phyloP scores from a whole-genome alignment of 2,888 invertebrate genomes.

The Perizoma affinitatum region DNA sequence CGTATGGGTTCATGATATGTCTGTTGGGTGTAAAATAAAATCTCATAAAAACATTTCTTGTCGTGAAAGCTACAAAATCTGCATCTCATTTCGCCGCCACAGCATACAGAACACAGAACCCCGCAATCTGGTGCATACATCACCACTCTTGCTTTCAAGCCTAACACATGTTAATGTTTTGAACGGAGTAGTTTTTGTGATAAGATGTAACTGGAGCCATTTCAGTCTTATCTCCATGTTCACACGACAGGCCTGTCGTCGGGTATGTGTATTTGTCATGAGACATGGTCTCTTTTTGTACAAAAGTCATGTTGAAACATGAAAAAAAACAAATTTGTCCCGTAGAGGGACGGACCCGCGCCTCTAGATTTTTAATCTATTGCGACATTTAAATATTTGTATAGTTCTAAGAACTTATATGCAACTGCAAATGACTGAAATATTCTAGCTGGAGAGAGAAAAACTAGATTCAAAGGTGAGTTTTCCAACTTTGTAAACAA shows the following conservation, averaged over 20 bases:
- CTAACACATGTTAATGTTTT: conserved; percentile 50
- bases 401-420: background rate
- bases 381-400: too few relatives aligned
- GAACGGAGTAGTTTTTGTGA: conserved; percentile 39
- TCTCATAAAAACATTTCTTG: too few relatives aligned
- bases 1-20: too few relatives aligned
- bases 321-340: too few relatives aligned
- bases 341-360: too few relatives aligned
- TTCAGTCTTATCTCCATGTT: conserved; percentile 59
- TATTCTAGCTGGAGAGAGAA: conserved; percentile 4
- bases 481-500: background rate
- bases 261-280: conserved; percentile 9
- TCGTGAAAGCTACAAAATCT: too few relatives aligned
- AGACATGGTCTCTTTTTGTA: conserved; percentile 3
- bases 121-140: conserved; percentile 26
- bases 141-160: conserved; percentile 13
- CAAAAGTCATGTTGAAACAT: background rate
- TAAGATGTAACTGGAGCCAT: conserved; percentile 47
- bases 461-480: conserved; percentile 17
- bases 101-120: conserved; percentile 4
- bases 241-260: conserved; percentile 57
- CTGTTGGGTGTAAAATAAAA: too few relatives aligned
- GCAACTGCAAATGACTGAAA: conserved; percentile 3
- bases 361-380: too few relatives aligned
- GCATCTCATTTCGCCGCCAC: background rate